Percentiles rank a stretch among this genome's conserved stretches.
phyloP scores from a whole-genome alignment of 37 sponge, comb jelly and placozoan genomes.

The Cladorhizidae sp. region DNA sequence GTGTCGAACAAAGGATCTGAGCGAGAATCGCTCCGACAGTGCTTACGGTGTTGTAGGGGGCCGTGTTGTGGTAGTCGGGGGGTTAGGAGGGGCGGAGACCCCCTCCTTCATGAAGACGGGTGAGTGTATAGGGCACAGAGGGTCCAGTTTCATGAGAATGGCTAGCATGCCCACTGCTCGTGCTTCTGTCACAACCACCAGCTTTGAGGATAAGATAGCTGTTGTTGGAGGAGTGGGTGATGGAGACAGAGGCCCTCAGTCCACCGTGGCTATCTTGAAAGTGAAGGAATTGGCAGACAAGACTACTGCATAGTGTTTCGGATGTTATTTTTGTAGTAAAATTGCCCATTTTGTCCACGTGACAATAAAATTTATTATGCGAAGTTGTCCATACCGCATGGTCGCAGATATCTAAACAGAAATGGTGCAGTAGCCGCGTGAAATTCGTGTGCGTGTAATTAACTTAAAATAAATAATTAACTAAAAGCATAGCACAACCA shows the following conservation, averaged over 20 bases:
- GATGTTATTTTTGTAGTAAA: too few relatives aligned
- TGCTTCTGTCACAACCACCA: conserved; percentile 22
- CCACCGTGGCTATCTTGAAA: conserved; percentile 48
- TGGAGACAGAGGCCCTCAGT: conserved; percentile 49
- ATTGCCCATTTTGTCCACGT: too few relatives aligned
- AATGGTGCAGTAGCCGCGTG: too few relatives aligned
- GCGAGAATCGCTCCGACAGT: conserved; percentile 52
- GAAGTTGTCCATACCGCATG: too few relatives aligned
- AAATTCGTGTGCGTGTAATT: too few relatives aligned
- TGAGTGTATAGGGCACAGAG: conserved; percentile 29
- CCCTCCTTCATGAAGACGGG: conserved; percentile 27
- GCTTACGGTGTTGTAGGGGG: conserved; percentile 56
- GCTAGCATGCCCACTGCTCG: conserved; percentile 41
- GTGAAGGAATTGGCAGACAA: conserved; percentile 11
- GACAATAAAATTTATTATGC: too few relatives aligned
- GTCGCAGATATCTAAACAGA: too few relatives aligned
- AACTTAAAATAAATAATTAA: too few relatives aligned
- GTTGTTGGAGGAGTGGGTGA: conserved; percentile 65
- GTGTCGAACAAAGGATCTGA: conserved; percentile 48
- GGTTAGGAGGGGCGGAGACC: conserved; percentile 41
- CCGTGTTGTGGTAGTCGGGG: conserved; percentile 55
- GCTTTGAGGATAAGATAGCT: conserved; percentile 66
- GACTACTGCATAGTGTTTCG: too few relatives aligned
- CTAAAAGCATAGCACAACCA: too few relatives aligned
- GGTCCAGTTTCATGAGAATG: conserved; percentile 38